Evolutionary conservation across 2,113 vertebrate genomes (phyloP), one percentile per base, ranked within the genome.

Genomic region (Planiliza haematocheilus): DNA sequence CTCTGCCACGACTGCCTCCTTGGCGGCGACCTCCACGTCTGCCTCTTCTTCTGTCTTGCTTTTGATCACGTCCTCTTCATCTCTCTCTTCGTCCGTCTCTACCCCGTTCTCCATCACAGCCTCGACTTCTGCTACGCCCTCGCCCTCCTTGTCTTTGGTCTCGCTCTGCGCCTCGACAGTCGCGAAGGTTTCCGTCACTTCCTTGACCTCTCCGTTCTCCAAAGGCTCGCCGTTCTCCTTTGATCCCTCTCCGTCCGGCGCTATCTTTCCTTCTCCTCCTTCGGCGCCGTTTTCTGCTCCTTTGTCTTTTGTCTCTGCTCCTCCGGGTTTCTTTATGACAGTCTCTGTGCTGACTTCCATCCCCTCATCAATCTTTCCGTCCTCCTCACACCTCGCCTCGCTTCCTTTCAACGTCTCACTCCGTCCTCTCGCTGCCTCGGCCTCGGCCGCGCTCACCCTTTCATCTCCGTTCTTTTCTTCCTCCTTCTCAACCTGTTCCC

Each of bases 61-160:
- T 61, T 79, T 55, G 67, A 63, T 8, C 39, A 67, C 85, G 58
- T 57, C 38, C 3, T 41, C 79, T 64, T 74, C 48, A n/a, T 84
- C 59, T 34, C 70, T 66, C 49, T 89, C 88, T 8, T 86, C 78
- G 0, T 87, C 81, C 0, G 48, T 81, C 53, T 79, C 85, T 3
- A 90, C 48, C 39, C 87, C 87, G 12, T 90, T 90, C 68, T 88
- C 89, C 0, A 79, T 69, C 42, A 74, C 82, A 7, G 43, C 66
- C 13, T 74, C 71, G 8, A 43, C 71, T 49, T 82, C 80, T 7
- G 42, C 74, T 6, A 1, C 55, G 8, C 39, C 72, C 49, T 58
- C 38, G 0, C 48, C 62, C 58, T 43, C 53, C n/a, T 64, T 53
- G 8, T 83, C 82, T 75, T 88, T 73, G 81, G 81, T 82, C 65